These are phyloP conservation scores for Jaculus jaculus DNA, from an alignment of 2,113 vertebrate species.

Conservation along the genomic window DNA sequence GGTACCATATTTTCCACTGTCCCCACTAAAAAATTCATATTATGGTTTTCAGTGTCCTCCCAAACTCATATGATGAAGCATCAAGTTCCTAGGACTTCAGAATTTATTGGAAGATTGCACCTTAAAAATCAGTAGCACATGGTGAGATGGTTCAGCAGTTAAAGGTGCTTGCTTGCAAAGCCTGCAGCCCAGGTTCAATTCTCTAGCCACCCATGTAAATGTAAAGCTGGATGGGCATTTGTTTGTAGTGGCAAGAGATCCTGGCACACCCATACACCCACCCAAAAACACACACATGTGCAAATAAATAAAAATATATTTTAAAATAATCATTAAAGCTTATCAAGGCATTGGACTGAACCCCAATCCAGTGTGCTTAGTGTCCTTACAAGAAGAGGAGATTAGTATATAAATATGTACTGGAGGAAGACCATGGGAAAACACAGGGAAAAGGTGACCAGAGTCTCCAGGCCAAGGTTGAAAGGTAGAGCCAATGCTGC, in stretches of 20 bases:
- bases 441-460: neutral
- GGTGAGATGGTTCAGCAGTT: no score
- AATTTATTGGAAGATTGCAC: neutral
- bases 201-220: no score
- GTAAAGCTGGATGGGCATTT: no score
- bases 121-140: neutral
- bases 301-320: no score
- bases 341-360: neutral
- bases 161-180: no score
- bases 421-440: neutral
- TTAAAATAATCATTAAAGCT: neutral
- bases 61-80: neutral
- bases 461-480: neutral
- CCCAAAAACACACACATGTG: neutral
- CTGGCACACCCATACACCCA: no score
- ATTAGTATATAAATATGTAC: neutral
- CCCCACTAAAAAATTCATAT: neutral
- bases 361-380: no score
- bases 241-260: no score
- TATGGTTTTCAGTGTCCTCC: neutral
- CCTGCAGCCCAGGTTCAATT: no score
- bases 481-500: neutral
- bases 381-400: neutral
- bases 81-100: neutral
- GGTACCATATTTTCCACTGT: neutral